phyloP scores from a whole-genome alignment of 37 sponge, comb jelly and placozoan genomes.

The Spongilla lacustris region DNA sequence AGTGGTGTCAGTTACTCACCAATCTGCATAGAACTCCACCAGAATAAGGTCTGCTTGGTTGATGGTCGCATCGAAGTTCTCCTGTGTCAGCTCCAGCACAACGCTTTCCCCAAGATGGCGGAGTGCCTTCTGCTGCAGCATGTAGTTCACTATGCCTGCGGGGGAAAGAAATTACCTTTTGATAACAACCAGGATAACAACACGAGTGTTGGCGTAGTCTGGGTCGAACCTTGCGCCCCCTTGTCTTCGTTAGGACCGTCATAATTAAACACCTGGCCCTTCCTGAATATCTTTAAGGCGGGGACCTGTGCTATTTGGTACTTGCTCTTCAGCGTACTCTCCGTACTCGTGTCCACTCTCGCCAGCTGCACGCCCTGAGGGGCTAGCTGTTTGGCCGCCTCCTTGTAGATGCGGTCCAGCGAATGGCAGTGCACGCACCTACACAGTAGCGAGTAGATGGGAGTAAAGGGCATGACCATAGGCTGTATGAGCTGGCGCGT shows the following conservation, averaged over 20 bases:
- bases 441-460: not conserved
- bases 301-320: constrained; percentile 54
- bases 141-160: constrained; percentile 31
- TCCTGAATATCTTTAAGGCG: constrained; percentile 19
- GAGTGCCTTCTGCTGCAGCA: not conserved
- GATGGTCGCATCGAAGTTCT: constrained; percentile 77
- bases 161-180: no score
- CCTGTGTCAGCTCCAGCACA: constrained; percentile 75
- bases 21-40: constrained; percentile 95
- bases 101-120: constrained; percentile 1
- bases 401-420: constrained; percentile 73
- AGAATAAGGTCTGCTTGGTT: constrained; percentile 55
- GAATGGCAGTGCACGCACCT: constrained; percentile 89
- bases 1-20: constrained; percentile 52
- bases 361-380: constrained; percentile 56
- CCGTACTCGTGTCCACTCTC: constrained; percentile 72
- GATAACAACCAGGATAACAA: no score
- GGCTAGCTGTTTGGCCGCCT: constrained; percentile 62
- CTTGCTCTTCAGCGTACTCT: constrained; percentile 38
- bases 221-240: not conserved
- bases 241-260: constrained; percentile 47
- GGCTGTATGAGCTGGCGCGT: not conserved
- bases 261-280: constrained; percentile 35
- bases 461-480: no score
- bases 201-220: no score